Conservation (phyloP, 2,797 vertebrate species). For the Pseudopleuronectes americanus region DNA sequence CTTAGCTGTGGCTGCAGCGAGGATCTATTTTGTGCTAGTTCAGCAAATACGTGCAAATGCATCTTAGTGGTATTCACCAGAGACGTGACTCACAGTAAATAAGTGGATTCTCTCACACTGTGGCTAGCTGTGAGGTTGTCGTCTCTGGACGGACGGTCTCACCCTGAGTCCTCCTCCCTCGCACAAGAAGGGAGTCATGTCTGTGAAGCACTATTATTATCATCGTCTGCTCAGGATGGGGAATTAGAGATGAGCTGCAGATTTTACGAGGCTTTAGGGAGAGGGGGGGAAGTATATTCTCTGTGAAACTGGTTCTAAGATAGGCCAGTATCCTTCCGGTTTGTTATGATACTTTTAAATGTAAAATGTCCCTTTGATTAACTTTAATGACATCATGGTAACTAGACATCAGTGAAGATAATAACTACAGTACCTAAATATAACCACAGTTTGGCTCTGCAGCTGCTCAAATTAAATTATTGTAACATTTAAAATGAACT, state of each 20-base stretch:
- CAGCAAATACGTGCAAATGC: constrained; percentile 51
- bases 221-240: constrained; percentile 48
- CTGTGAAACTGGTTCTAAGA: not conserved
- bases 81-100: constrained; percentile 67
- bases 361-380: too few relatives aligned
- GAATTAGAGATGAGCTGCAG: constrained; percentile 59
- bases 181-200: constrained; percentile 73
- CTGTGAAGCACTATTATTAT: constrained; percentile 72
- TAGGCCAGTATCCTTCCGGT: not conserved
- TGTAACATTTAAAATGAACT: too few relatives aligned
- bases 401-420: too few relatives aligned
- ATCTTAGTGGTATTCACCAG: constrained; percentile 52
- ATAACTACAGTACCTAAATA: too few relatives aligned
- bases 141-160: constrained; percentile 60
- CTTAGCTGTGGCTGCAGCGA: constrained; percentile 1
- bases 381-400: too few relatives aligned
- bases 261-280: constrained; percentile 36
- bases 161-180: constrained; percentile 41
- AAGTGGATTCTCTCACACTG: constrained; percentile 60
- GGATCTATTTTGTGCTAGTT: constrained; percentile 39
- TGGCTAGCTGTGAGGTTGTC: constrained; percentile 62
- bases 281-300: too few relatives aligned
- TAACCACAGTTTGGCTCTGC: too few relatives aligned
- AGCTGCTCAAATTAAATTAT: too few relatives aligned
- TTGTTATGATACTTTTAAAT: too few relatives aligned